Conservation (phyloP, 2,888 invertebrate species). For the Opisthograptis luteolata region DNA sequence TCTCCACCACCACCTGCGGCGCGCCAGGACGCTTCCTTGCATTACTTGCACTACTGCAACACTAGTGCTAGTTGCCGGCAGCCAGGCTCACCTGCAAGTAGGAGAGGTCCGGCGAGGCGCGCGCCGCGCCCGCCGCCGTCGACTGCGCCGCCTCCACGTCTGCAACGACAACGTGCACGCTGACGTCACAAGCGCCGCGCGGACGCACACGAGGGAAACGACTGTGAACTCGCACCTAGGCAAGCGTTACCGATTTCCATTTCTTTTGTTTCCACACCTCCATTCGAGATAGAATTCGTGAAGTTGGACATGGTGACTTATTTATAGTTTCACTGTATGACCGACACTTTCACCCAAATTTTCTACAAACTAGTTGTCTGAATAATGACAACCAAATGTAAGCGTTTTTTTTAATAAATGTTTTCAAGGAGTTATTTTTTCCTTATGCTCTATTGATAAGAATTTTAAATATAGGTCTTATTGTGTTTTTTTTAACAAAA, state of each 20-base stretch:
- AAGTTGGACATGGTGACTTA: slow-evolving; percentile 30
- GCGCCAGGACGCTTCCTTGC: neutral
- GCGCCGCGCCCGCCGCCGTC: slow-evolving; percentile 1
- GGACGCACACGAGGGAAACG: too few species aligned
- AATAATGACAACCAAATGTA: neutral
- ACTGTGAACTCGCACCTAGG: slow-evolving; percentile 17
- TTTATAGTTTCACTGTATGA: too few species aligned
- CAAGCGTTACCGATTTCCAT: slow-evolving; percentile 35
- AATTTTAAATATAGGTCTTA: too few species aligned
- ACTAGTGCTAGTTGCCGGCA: too few species aligned
- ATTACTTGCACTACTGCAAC: too few species aligned
- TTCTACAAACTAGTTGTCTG: neutral
- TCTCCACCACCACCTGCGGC: slow-evolving; percentile 29
- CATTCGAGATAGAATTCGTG: slow-evolving; percentile 30
- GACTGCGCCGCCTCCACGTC: slow-evolving; percentile 6
- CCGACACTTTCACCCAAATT: too few species aligned
- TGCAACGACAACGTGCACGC: neutral
- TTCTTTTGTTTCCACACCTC: slow-evolving; percentile 40
- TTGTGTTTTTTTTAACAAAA: too few species aligned
- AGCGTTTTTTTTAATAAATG: too few species aligned
- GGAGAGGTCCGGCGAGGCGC: slow-evolving; percentile 17
- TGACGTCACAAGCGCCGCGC: neutral
- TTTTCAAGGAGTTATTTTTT: too few species aligned
- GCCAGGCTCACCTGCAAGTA: slow-evolving; percentile 26
- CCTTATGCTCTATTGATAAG: too few species aligned